These are phyloP conservation scores for Apodemus speciosus DNA, from an alignment of 2,113 vertebrate species.

Conservation along the genomic window DNA sequence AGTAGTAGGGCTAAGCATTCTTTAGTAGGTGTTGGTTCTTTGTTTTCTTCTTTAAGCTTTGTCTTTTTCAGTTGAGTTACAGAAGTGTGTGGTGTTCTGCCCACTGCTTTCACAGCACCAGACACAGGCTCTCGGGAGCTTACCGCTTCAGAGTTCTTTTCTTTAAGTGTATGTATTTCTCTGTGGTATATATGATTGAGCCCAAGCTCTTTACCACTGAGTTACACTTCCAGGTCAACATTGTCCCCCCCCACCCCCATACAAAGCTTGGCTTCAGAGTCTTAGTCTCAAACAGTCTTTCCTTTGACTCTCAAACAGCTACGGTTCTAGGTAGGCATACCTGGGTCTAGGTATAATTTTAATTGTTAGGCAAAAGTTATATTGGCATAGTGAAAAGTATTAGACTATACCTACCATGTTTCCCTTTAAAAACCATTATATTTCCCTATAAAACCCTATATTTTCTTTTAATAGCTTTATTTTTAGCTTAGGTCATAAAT, in stretches of 20 bases:
- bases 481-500: slow-evolving; percentile 5
- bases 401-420: neutral
- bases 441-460: no score
- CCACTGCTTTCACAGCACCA: neutral
- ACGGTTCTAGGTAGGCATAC: neutral
- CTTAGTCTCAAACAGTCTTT: neutral
- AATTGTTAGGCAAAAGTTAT: neutral
- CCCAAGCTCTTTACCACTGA: neutral
- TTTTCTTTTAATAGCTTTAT: neutral
- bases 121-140: neutral
- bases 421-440: neutral
- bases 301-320: neutral
- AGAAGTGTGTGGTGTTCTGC: neutral
- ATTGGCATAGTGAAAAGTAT: neutral
- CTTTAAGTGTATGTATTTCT: neutral
- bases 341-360: neutral
- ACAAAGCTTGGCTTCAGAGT: neutral
- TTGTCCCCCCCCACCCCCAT: neutral
- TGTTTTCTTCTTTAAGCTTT: neutral
- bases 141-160: neutral
- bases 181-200: neutral
- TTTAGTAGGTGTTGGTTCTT: neutral
- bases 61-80: neutral
- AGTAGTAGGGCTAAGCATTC: neutral
- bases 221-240: neutral